These are phyloP conservation scores for Corbicula japonica DNA, from an alignment of 2,888 invertebrate species.

Conservation along the genomic window DNA sequence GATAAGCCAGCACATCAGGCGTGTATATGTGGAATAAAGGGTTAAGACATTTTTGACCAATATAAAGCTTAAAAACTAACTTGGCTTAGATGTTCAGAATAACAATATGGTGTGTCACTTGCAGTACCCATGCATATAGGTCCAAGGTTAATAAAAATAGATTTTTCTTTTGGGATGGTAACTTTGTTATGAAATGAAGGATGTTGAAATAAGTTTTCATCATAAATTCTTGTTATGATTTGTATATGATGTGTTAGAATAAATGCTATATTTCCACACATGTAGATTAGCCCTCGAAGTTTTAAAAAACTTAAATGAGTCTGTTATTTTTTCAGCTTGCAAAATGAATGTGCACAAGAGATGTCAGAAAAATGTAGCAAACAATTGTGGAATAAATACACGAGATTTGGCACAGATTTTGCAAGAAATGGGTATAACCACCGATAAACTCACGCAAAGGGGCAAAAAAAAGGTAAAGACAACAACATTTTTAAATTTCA, in stretches of 20 bases:
- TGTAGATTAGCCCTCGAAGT: no score
- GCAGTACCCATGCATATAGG: background rate
- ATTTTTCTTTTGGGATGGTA: background rate
- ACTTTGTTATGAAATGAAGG: background rate
- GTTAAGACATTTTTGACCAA: no score
- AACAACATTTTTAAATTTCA: no score
- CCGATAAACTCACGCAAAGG: conserved; percentile 78
- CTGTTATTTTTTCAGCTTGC: conserved; percentile 90
- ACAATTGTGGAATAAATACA: conserved; percentile 99
- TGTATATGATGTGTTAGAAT: no score
- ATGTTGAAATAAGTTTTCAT: background rate
- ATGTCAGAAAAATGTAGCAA: conserved; percentile 99
- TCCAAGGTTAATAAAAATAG: background rate
- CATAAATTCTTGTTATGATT: background rate
- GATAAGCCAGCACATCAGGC: no score
- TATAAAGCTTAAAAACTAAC: background rate
- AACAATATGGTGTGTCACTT: background rate
- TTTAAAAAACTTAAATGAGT: background rate
- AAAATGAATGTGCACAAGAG: conserved; percentile 99
- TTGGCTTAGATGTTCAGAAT: background rate
- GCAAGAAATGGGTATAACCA: conserved; percentile 93
- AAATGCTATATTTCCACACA: no score
- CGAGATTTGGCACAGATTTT: conserved; percentile 98
- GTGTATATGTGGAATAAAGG: no score
- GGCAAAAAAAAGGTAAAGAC: conserved; percentile 77